These are phyloP conservation scores for Limnephilus marmoratus DNA, from an alignment of 2,888 invertebrate genomes.

Conservation along the genomic window DNA sequence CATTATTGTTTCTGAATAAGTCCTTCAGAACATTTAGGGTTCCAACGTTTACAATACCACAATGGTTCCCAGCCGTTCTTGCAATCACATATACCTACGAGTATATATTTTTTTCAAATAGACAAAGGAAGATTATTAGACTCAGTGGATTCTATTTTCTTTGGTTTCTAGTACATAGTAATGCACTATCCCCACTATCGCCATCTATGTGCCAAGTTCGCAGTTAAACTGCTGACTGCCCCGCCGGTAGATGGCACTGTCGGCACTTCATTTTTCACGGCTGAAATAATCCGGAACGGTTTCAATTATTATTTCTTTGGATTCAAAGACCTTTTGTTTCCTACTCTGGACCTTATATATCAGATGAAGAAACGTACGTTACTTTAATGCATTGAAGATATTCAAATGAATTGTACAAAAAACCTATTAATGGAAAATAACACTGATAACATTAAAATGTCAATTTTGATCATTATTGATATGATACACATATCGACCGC, in stretches of 20 bases:
- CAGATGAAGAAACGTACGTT: not conserved
- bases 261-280: not conserved
- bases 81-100: not conserved
- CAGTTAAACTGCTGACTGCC: not conserved
- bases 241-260: not conserved
- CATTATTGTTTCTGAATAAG: not conserved
- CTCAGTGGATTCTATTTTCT: not conserved
- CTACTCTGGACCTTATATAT: not conserved
- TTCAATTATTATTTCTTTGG: not conserved
- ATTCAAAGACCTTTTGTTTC: not conserved
- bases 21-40: not conserved
- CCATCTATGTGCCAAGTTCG: slow-evolving; percentile 2
- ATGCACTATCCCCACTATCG: not conserved
- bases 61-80: not conserved
- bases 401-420: not conserved
- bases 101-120: not conserved
- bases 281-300: slow-evolving; percentile 1
- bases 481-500: too few species aligned
- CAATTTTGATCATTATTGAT: not conserved
- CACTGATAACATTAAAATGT: not conserved
- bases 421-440: not conserved
- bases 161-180: not conserved
- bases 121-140: not conserved
- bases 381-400: not conserved
- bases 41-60: not conserved